These are phyloP conservation scores for Chironomus tentans DNA, from an alignment of 2,888 invertebrate species.

Conservation along the genomic window DNA sequence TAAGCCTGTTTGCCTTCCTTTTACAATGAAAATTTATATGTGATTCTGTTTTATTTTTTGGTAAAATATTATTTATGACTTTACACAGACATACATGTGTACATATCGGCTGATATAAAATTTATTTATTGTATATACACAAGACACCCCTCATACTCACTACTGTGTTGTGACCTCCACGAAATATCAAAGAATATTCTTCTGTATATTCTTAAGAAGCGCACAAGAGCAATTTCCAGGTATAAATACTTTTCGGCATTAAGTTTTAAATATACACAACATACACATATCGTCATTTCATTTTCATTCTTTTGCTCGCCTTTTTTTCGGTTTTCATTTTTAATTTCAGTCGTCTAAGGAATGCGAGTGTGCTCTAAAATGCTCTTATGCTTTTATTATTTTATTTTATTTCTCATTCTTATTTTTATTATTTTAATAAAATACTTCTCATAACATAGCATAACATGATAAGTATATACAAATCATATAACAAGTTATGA, in stretches of 20 bases:
- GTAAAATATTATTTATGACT: constrained; percentile 10
- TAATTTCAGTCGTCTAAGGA: neutral
- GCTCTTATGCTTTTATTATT: neutral
- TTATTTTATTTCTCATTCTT: neutral
- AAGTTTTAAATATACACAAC: neutral
- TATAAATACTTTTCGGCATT: constrained; percentile 21
- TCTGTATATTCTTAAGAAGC: neutral
- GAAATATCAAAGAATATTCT: too few relatives aligned
- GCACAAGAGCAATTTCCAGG: constrained; percentile 9
- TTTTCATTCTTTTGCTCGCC: neutral
- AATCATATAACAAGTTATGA: neutral
- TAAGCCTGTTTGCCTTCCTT: neutral
- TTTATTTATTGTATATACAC: neutral
- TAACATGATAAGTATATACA: neutral
- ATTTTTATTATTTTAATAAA: neutral
- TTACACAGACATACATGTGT: neutral
- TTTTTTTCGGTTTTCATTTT: neutral
- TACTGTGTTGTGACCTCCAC: constrained; percentile 21
- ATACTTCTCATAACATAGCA: neutral
- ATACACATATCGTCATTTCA: neutral
- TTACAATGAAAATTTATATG: neutral
- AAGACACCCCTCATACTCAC: constrained; percentile 7
- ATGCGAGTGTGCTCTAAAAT: neutral
- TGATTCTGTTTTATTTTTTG: neutral
- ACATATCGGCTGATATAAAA: neutral